Percentiles rank a stretch among this genome's conserved stretches.
phyloP scores from a whole-genome alignment of 2,888 invertebrate species.

The Cheilosia soror region DNA sequence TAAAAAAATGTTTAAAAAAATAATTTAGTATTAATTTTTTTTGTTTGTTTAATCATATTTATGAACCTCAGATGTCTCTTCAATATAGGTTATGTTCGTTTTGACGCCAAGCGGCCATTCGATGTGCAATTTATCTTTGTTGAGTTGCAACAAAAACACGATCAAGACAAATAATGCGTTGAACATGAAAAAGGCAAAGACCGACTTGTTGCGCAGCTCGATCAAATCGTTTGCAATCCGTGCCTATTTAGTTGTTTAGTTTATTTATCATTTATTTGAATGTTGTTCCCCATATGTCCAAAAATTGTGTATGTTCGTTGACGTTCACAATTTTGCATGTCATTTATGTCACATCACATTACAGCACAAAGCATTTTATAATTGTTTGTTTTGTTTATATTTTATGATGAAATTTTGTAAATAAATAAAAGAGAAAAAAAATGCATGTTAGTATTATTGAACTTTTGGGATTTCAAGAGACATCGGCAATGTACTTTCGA shows the following conservation, averaged over 20 bases:
- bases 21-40: conserved; percentile 42
- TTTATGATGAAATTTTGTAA: conserved; percentile 48
- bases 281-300: conserved; percentile 4
- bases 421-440: conserved; percentile 78
- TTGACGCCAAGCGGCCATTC: conserved; percentile 98
- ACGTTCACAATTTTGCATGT: conserved; percentile 32
- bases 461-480: conserved; percentile 77
- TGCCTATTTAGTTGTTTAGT: conserved; percentile 86
- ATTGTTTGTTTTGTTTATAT: conserved; percentile 48
- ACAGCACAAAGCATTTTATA: conserved; percentile 78
- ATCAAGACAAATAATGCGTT: conserved; percentile 99
- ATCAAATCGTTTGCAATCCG: conserved; percentile 95
- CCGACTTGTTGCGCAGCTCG: conserved; percentile 98
- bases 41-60: conserved; percentile 70
- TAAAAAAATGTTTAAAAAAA: conserved; percentile 59
- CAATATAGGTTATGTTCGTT: conserved; percentile 96
- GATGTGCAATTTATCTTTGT: conserved; percentile 99
- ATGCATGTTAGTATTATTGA: conserved; percentile 82
- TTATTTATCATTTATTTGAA: conserved; percentile 20
- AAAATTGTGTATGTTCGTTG: conserved; percentile 1
- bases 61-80: conserved; percentile 95
- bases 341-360: conserved; percentile 77
- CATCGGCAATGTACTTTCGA: conserved; percentile 69
- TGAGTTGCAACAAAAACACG: conserved; percentile 99
- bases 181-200: conserved; percentile 99